Evolutionary conservation across 2,888 invertebrate genomes (phyloP).

Genomic region (Syritta pipiens): DNA sequence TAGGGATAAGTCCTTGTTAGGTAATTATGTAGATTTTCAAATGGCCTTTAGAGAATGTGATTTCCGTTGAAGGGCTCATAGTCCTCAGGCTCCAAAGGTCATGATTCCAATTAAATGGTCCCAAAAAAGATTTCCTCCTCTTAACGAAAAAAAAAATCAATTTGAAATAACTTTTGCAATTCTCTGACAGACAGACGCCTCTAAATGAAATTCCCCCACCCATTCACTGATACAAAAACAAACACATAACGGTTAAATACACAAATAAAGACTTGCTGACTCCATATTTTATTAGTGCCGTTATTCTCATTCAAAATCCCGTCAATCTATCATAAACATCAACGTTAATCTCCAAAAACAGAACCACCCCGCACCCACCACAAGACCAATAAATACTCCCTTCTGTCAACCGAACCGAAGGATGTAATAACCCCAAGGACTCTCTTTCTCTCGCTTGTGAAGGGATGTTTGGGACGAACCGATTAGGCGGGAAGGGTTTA

Average conservation of each 20-base stretch:
- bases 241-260: background rate
- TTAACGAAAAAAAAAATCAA: too few species aligned
- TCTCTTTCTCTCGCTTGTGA: background rate
- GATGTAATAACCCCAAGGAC: constrained; percentile 9
- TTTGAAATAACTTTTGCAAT: too few species aligned
- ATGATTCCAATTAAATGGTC: too few species aligned
- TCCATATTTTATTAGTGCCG: background rate
- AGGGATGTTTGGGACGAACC: constrained; percentile 11
- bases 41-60: too few species aligned
- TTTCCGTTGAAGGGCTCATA: too few species aligned
- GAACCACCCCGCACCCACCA: background rate
- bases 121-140: too few species aligned
- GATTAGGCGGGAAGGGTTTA: constrained; percentile 19
- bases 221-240: background rate
- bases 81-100: too few species aligned
- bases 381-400: background rate
- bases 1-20: too few species aligned
- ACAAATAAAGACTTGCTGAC: background rate
- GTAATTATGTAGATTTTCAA: too few species aligned
- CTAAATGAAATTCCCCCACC: background rate
- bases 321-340: constrained; percentile 31
- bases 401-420: background rate
- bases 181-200: too few species aligned
- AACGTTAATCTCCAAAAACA: constrained; percentile 6
- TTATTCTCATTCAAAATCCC: background rate